phyloP scores from a whole-genome alignment of 2,113 vertebrate genomes.

The Bubo scandiacus region DNA sequence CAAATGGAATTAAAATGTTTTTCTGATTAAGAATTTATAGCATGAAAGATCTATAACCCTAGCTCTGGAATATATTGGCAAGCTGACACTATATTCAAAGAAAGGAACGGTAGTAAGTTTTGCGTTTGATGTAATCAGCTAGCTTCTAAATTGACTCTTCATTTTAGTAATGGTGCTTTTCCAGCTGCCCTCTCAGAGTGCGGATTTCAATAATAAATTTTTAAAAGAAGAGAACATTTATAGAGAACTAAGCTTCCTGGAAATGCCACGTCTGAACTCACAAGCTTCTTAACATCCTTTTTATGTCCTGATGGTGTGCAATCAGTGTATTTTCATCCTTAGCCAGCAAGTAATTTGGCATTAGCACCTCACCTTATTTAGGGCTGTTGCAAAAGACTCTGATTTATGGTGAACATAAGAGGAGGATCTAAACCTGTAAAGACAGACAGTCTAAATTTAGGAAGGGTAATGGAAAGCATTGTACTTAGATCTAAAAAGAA shows the following conservation, averaged over 20 bases:
- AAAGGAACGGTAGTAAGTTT: background rate
- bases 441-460: slow-evolving; percentile 17
- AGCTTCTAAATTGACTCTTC: background rate
- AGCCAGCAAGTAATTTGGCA: background rate
- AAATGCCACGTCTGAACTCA: slow-evolving; percentile 13
- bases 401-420: background rate
- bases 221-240: background rate
- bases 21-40: background rate
- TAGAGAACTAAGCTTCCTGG: slow-evolving; percentile 23
- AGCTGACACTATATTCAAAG: background rate
- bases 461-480: background rate
- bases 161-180: background rate
- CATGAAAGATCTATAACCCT: background rate
- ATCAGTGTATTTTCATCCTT: background rate
- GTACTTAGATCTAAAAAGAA: background rate
- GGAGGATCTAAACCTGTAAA: background rate
- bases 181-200: background rate
- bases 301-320: slow-evolving; percentile 5
- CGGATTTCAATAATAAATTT: background rate
- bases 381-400: background rate
- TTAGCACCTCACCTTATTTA: background rate
- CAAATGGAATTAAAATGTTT: background rate
- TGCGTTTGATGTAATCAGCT: background rate
- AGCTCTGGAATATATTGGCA: background rate
- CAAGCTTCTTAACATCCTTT: slow-evolving; percentile 46